Percentiles rank a stretch among this genome's conserved stretches.
phyloP scores from a whole-genome alignment of 2,113 vertebrate species.

The Anarhynchus alexandrinus region DNA sequence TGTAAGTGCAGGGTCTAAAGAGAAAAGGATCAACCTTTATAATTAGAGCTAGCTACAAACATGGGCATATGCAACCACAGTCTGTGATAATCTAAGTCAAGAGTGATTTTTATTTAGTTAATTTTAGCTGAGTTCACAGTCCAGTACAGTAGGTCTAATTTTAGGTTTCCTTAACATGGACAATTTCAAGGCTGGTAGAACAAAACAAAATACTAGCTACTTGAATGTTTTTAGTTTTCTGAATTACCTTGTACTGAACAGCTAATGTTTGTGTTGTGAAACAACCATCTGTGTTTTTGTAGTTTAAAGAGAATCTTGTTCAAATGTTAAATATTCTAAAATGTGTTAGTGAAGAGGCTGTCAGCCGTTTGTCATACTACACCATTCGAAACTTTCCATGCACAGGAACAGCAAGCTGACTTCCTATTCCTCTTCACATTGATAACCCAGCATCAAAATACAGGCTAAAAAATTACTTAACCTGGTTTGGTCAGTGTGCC shows the following conservation, averaged over 20 bases:
- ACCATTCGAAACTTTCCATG: neutral
- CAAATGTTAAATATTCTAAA: slow-evolving; percentile 21
- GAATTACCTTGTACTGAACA: slow-evolving; percentile 57
- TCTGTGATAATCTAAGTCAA: neutral
- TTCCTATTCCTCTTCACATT: neutral
- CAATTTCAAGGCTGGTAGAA: slow-evolving; percentile 1
- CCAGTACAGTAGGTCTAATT: neutral
- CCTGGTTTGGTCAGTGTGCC: neutral
- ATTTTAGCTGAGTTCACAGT: neutral
- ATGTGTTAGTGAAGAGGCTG: slow-evolving; percentile 22
- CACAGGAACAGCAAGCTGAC: neutral
- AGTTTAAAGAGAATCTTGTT: slow-evolving; percentile 15
- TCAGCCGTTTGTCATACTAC: neutral
- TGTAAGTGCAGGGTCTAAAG: neutral
- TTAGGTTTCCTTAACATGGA: neutral
- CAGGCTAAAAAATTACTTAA: neutral
- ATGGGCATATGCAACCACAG: neutral
- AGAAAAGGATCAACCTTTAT: neutral
- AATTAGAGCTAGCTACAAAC: neutral
- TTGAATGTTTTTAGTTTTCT: slow-evolving; percentile 28
- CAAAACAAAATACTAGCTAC: neutral
- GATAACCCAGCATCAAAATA: neutral
- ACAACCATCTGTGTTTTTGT: slow-evolving; percentile 42
- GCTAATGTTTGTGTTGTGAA: slow-evolving; percentile 45
- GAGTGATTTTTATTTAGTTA: neutral